Conservation (phyloP, 2,797 vertebrate species). For the Bucorvus abyssinicus region DNA sequence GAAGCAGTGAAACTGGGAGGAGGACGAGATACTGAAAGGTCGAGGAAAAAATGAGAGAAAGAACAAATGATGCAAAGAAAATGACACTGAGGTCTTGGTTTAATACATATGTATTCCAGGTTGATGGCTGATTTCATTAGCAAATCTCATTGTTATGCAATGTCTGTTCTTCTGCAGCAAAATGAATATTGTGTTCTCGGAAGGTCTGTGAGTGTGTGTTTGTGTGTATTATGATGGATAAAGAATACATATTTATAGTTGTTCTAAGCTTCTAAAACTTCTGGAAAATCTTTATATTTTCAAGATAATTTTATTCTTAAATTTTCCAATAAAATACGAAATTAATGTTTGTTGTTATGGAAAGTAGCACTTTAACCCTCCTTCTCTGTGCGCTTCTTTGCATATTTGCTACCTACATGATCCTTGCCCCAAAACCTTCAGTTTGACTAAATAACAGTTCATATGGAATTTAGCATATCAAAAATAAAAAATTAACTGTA, state of each 20-base stretch:
- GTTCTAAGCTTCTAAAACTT: constrained; percentile 49
- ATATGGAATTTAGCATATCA: not conserved
- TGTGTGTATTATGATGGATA: constrained; percentile 66
- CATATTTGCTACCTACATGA: not conserved
- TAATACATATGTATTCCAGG: constrained; percentile 99
- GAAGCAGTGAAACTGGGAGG: constrained; percentile 66
- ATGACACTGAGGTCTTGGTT: constrained; percentile 87
- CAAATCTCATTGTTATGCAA: constrained; percentile 99
- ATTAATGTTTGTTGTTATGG: not conserved
- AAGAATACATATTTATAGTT: constrained; percentile 56
- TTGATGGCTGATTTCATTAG: constrained; percentile 99
- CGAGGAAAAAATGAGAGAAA: constrained; percentile 75
- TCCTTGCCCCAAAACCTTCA: not conserved
- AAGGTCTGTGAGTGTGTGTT: constrained; percentile 74
- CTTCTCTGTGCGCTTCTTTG: not conserved
- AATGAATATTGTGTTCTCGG: constrained; percentile 96
- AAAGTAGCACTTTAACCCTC: not conserved
- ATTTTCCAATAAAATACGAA: not conserved
- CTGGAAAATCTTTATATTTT: constrained; percentile 8
- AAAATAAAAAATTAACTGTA: not conserved
- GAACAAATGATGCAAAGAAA: constrained; percentile 87
- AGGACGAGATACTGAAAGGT: constrained; percentile 72
- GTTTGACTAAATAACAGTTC: not conserved
- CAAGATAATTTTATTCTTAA: not conserved
- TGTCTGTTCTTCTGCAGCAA: constrained; percentile 99